A percentile compares a stretch with the other conserved stretches of the same genome.
Conservation (phyloP, 2,113 vertebrate species). For the Anhinga rufa region DNA sequence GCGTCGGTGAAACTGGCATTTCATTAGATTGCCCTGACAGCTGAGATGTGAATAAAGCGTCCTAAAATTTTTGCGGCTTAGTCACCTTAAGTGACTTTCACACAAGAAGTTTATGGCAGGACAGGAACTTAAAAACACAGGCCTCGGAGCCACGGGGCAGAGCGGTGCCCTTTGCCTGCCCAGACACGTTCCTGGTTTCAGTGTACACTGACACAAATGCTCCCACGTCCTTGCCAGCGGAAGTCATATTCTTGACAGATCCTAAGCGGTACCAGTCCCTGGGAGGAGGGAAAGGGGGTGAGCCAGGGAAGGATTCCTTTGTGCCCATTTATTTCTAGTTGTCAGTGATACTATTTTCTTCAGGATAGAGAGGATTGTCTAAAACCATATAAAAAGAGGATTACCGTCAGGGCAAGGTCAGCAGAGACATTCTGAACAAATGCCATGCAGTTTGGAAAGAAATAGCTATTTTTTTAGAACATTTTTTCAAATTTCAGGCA, state of each 20-base stretch:
- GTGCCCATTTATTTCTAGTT: background rate
- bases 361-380: background rate
- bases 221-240: background rate
- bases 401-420: background rate
- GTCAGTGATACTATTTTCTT: background rate
- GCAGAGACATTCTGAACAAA: background rate
- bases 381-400: background rate
- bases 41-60: background rate
- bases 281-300: background rate
- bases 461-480: background rate
- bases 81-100: background rate
- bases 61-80: background rate
- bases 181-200: background rate
- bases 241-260: background rate
- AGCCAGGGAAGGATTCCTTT: background rate
- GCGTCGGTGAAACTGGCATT: background rate
- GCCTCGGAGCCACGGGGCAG: background rate
- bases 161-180: fast-evolving
- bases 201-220: background rate
- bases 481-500: background rate
- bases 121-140: background rate
- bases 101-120: background rate
- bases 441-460: background rate
- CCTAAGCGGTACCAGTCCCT: background rate
- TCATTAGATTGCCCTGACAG: background rate